These are phyloP conservation scores for Sebastolobus altivelis DNA, from an alignment of 2,797 vertebrate genomes.

Conservation along the genomic window DNA sequence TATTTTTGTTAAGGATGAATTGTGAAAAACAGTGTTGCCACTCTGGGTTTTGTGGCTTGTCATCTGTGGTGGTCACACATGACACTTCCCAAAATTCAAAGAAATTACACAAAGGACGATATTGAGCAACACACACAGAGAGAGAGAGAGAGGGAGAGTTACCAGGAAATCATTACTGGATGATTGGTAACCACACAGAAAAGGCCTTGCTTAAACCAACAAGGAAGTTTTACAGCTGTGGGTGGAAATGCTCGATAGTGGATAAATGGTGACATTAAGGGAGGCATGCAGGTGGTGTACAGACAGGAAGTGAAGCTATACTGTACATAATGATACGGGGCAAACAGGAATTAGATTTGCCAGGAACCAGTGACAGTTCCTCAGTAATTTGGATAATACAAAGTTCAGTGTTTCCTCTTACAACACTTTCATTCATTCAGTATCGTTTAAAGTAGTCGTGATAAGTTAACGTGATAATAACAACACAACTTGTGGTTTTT, in stretches of 20 bases:
- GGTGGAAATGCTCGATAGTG: neutral
- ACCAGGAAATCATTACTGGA: slow-evolving; percentile 62
- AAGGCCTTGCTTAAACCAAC: slow-evolving; percentile 35
- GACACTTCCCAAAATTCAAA: slow-evolving; percentile 50
- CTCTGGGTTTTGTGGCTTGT: slow-evolving; percentile 26
- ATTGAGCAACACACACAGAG: slow-evolving; percentile 23
- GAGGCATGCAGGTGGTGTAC: neutral
- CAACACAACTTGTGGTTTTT: too few relatives aligned
- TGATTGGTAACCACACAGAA: slow-evolving; percentile 41
- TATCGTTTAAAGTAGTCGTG: neutral
- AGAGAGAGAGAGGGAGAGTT: slow-evolving; percentile 5
- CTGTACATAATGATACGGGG: neutral
- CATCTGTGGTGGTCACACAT: slow-evolving; percentile 21
- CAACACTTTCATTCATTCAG: neutral
- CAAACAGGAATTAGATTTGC: slow-evolving; percentile 56
- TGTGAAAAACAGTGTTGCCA: slow-evolving; percentile 20
- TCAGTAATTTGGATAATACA: neutral
- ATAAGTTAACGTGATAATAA: too few relatives aligned
- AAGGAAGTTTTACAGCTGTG: slow-evolving; percentile 52
- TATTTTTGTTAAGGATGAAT: neutral
- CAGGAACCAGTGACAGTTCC: slow-evolving; percentile 40
- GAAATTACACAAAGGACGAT: slow-evolving; percentile 25
- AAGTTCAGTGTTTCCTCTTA: neutral
- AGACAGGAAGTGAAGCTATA: slow-evolving; percentile 24
- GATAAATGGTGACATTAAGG: slow-evolving; percentile 1